Evolutionary conservation across 2,113 vertebrate species (phyloP).

Genomic region (Dermatemys mawii): DNA sequence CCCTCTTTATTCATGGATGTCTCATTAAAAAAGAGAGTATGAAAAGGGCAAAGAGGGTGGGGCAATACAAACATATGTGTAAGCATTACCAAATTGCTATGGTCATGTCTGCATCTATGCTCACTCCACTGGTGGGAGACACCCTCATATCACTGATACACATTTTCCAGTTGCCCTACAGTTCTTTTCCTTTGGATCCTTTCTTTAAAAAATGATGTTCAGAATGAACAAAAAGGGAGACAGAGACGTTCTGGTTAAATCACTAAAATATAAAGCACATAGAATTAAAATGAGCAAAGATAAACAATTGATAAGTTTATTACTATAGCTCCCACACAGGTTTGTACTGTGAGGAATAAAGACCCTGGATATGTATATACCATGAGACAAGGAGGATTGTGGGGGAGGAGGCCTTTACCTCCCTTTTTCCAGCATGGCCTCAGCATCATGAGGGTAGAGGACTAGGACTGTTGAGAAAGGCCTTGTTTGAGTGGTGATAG

Average conservation of each 20-base stretch:
- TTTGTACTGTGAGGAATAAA: not conserved
- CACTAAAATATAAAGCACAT: not conserved
- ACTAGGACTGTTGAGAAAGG: not conserved
- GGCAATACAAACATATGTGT: slow-evolving; percentile 8
- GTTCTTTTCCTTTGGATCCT: not conserved
- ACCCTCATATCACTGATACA: not conserved
- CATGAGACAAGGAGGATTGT: not conserved
- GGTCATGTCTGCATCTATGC: not conserved
- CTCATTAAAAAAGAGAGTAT: slow-evolving; percentile 19
- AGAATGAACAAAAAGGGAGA: too few species aligned
- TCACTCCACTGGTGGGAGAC: not conserved
- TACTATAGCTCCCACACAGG: not conserved
- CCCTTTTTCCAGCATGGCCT: not conserved
- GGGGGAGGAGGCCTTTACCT: not conserved
- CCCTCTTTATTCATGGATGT: not conserved
- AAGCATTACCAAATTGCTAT: not conserved
- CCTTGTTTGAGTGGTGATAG: not conserved
- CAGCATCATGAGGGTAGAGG: not conserved
- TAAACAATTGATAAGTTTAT: not conserved
- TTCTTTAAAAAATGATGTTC: too few species aligned
- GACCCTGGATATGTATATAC: not conserved
- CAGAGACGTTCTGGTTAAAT: not conserved
- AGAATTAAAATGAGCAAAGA: not conserved
- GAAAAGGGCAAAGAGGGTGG: not conserved
- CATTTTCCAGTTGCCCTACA: not conserved